These are phyloP conservation scores for Hydrolagus affinis DNA, from an alignment of 2,113 vertebrate species.

Conservation along the genomic window DNA sequence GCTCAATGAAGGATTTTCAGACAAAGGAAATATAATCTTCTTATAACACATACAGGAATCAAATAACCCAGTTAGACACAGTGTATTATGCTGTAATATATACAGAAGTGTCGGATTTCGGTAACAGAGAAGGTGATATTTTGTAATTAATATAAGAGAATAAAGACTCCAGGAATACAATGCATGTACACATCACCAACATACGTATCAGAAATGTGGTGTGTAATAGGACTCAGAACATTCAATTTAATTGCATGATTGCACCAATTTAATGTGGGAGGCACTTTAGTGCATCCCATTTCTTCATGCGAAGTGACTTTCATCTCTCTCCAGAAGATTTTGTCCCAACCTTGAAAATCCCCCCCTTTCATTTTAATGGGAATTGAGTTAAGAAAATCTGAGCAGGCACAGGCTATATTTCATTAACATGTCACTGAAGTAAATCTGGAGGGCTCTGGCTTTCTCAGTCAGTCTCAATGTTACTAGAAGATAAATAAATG, in stretches of 20 bases:
- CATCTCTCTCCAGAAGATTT: conserved; percentile 1
- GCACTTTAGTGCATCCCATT: neutral
- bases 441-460: neutral
- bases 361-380: neutral
- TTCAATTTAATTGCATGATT: neutral
- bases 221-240: too few relatives aligned
- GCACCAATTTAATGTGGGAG: neutral
- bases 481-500: neutral
- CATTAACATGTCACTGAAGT: neutral
- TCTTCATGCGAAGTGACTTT: neutral
- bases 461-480: neutral
- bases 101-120: too few relatives aligned
- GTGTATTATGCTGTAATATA: too few relatives aligned
- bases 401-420: neutral
- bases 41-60: too few relatives aligned
- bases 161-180: too few relatives aligned
- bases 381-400: neutral
- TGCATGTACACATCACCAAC: too few relatives aligned
- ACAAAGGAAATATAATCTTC: too few relatives aligned
- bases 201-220: too few relatives aligned
- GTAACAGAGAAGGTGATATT: too few relatives aligned
- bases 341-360: neutral
- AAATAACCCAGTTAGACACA: too few relatives aligned
- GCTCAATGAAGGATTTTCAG: too few relatives aligned
- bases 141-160: too few relatives aligned